Conservation (phyloP, 2,113 vertebrate genomes). For the Elachura formosa region DNA sequence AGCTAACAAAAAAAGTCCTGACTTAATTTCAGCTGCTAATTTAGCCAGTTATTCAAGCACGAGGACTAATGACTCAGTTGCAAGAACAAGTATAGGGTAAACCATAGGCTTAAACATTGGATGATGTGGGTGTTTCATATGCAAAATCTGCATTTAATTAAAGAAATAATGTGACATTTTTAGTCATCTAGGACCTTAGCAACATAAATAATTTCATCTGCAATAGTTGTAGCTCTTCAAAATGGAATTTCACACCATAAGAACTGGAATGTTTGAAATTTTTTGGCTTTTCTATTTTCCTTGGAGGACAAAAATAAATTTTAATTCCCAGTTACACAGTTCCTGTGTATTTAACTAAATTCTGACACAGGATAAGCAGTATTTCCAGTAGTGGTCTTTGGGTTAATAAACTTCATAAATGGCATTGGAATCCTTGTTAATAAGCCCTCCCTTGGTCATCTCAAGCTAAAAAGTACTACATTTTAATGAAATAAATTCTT, state of each 20-base stretch:
- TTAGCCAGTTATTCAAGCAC: neutral
- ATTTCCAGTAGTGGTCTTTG: neutral
- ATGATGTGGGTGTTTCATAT: neutral
- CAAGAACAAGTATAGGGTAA: neutral
- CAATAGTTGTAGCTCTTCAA: neutral
- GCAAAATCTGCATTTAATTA: neutral
- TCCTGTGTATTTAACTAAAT: neutral
- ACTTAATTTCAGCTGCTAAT: neutral
- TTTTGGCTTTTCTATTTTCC: neutral
- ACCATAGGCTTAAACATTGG: neutral
- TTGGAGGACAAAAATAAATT: neutral
- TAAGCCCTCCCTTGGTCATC: neutral
- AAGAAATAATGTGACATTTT: neutral
- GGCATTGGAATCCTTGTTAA: neutral
- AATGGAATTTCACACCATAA: neutral
- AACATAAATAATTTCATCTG: neutral
- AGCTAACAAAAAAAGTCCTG: neutral
- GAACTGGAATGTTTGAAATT: neutral
- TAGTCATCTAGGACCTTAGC: neutral
- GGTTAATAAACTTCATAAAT: neutral
- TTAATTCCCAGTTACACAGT: neutral
- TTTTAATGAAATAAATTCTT: neutral
- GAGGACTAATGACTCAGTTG: neutral
- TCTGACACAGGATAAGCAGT: neutral
- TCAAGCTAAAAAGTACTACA: neutral